Percentiles rank a stretch among this genome's conserved stretches.
These are phyloP conservation scores for Plebejus argus DNA, from an alignment of 2,888 invertebrate species.

Conservation along the genomic window DNA sequence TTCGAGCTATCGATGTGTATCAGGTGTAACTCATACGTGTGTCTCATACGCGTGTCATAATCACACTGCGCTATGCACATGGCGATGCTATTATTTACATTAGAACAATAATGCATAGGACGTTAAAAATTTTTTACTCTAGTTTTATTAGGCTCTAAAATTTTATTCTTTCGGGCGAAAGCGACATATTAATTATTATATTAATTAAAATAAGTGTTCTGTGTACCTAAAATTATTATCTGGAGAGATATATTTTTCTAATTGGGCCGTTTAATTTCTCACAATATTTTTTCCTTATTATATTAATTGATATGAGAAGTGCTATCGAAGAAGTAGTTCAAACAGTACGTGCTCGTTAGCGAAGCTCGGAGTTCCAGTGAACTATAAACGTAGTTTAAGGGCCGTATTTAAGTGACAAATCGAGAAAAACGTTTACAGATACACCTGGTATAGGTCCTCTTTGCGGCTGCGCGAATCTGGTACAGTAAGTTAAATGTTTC, in stretches of 20 bases:
- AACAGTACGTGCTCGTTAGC: not conserved
- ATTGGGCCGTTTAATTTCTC: not conserved
- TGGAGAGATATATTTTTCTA: not conserved
- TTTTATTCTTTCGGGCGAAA: not conserved
- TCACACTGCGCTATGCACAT: conserved; percentile 1
- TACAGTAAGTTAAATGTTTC: not conserved
- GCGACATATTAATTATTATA: not conserved
- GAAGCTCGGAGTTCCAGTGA: not conserved
- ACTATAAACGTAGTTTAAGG: conserved; percentile 9
- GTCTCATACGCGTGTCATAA: conserved; percentile 4
- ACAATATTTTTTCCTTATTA: not conserved
- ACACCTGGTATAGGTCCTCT: not conserved
- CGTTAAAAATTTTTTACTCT: not conserved
- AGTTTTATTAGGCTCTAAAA: not conserved
- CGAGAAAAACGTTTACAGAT: not conserved
- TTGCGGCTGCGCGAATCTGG: not conserved
- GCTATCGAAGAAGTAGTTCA: conserved; percentile 10
- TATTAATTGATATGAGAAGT: not conserved
- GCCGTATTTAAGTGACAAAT: conserved; percentile 15
- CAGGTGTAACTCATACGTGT: conserved; percentile 27
- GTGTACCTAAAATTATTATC: not conserved
- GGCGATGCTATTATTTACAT: not conserved
- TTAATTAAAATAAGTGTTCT: not conserved
- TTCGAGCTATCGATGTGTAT: conserved; percentile 46
- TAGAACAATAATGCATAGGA: not conserved